Base-by-base conservation (phyloP, 2,888 invertebrate genomes). In the Carterocephalus palaemon region DNA sequence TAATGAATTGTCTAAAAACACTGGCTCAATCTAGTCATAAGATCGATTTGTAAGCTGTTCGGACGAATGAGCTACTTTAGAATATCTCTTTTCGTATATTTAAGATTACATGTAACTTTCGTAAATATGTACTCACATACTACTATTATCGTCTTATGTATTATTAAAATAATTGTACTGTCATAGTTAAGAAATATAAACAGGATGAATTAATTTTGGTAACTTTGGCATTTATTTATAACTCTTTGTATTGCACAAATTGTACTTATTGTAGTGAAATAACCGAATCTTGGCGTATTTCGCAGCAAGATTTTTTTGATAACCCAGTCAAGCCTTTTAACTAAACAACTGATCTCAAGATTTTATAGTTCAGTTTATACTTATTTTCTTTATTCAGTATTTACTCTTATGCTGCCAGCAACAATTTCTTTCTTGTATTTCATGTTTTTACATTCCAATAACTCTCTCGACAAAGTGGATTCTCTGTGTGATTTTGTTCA, bases 21-120 rank as follows among this genome's bases (percentile, higher is more conserved):
- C 84, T 85, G 85, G 82, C 85, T 86, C 85, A 86, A 85, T 86
- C 85, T 86, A 86, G 85, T 86, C 85, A 85, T 86, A 86, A 86
- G 85, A 82, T 83, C 78, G 82, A 83, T 83, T 75, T 62, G 64
- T 73, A 71, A 79, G 75, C 75, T 75, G 70, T 79, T 79, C 68
- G 70, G 69, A 75, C 72, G 76, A 79, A 80, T 75, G 67, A 64
- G 71, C 65, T 69, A 72, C 62, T 68, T 65, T 62, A 62, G 65
- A 61, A 60, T 75, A 75, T 75, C 72, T 75, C 75, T 70, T 73
- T 76, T 77, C 65, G 70, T 69, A 67, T 77, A 70, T 66, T 70
- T 78, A 75, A 71, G 66, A 66, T 70, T 63, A 61, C 58, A 60
- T 69, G 67, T 70, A 67, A 62, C 59, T 66, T 63, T 72, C 64